Base-by-base conservation (phyloP, 2,888 invertebrate species). In the Rhingia rostrata region DNA sequence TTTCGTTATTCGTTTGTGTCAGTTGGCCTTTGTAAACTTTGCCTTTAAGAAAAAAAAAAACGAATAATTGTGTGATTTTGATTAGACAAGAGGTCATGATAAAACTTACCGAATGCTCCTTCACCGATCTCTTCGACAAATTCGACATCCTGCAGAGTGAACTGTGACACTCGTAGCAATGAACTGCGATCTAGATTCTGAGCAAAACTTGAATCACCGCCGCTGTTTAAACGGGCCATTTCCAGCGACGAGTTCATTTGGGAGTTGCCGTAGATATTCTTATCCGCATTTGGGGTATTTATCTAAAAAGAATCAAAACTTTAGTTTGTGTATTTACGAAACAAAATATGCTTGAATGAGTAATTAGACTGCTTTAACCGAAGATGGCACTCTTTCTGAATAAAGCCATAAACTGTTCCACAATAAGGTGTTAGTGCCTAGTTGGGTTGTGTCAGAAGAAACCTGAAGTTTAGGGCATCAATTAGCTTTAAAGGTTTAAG, bases 21-120 rank as follows among this genome's bases (percentile, higher is more conserved):
- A 98, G 92, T 90, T 98, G 97, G 0, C 98, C 99, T 92, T 98
- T 98, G 91, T 97, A 99, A 0, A 99, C 98, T 93, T 97, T 98
- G 30, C 91, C 91, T 91, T 54, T 49, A 41, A 9, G 10, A 5
- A 47, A 30, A 9, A 22, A 4, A 7, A 56, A 56, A 14, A n/a
- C 0, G 39, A 14, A 14, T 9, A 14, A n/a, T 14, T 33, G 33
- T 49, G 10, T 10, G 22, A 10, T 4, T 41, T 7, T 6, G 22
- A 22, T 22, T 22, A 35, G 3, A 7, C 6, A 2, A 6, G n/a
- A 1, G 12, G 10, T 22, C 14, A 9, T 49, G 6, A 10, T 6
- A 9, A 4, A 10, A 69, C 63, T 86, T 88, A 91, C 99, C 99
- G 91, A 98, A 99, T 37, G 98, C 98, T 9, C 99, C 98, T 92